Percentiles rank a stretch among this genome's conserved stretches.
phyloP scores from a whole-genome alignment of 2,113 vertebrate species.

The Ictalurus furcatus region DNA sequence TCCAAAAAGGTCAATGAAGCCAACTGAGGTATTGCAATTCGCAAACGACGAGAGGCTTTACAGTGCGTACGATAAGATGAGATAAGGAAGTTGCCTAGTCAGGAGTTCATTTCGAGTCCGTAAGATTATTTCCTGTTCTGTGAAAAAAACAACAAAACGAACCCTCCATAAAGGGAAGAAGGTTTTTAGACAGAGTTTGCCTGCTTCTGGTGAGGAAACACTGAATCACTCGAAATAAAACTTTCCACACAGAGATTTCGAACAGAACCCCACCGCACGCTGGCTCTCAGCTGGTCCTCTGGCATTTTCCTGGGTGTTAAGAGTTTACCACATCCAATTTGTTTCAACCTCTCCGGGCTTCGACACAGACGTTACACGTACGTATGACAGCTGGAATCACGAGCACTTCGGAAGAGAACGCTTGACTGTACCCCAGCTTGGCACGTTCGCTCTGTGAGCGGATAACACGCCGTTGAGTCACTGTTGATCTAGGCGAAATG shows the following conservation, averaged over 20 bases:
- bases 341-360: background rate
- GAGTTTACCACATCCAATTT: background rate
- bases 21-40: background rate
- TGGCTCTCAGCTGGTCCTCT: background rate
- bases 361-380: background rate
- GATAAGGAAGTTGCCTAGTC: background rate
- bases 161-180: background rate
- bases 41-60: background rate
- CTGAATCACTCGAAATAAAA: constrained; percentile 17
- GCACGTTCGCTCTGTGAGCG: background rate
- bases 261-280: background rate
- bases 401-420: background rate
- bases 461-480: background rate
- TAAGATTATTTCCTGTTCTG: background rate
- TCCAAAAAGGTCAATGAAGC: background rate
- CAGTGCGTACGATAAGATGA: background rate
- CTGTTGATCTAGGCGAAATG: constrained; percentile 32
- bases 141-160: background rate
- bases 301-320: constrained; percentile 11
- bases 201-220: constrained; percentile 10
- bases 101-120: background rate
- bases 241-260: background rate
- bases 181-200: background rate
- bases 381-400: constrained; percentile 5
- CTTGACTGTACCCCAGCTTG: background rate